Evolutionary conservation across 2,888 invertebrate genomes (phyloP).

Genomic region (Creontiades dilutus): DNA sequence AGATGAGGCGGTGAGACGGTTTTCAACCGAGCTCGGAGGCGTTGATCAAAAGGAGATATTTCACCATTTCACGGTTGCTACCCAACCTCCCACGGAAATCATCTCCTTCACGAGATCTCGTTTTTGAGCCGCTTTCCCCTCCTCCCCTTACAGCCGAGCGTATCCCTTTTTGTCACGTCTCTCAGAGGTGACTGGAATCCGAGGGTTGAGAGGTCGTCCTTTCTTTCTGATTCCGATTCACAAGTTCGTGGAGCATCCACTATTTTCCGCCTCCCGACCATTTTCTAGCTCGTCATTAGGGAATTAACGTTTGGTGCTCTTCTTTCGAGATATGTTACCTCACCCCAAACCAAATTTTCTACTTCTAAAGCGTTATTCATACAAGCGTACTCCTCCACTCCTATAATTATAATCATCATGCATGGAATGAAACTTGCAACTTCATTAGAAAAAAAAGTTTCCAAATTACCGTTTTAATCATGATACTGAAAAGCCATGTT

Average conservation of each 20-base stretch:
- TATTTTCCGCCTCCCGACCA: not conserved
- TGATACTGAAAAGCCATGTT: too few species aligned
- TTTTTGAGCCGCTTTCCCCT: not conserved
- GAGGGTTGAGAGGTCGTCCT: not conserved
- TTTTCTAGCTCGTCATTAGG: not conserved
- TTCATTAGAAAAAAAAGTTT: too few species aligned
- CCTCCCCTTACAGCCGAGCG: not conserved
- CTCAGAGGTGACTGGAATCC: not conserved
- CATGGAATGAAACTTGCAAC: too few species aligned
- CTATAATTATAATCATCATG: too few species aligned
- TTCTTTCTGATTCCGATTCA: not conserved
- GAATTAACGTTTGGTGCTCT: not conserved
- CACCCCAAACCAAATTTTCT: too few species aligned
- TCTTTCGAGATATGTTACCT: too few species aligned
- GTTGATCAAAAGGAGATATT: constrained; percentile 20
- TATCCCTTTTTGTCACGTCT: not conserved
- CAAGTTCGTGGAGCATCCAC: not conserved
- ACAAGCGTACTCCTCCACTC: too few species aligned
- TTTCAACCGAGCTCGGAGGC: not conserved
- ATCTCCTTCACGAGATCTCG: not conserved
- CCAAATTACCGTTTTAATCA: too few species aligned
- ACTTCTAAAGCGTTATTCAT: too few species aligned
- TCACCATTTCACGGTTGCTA: not conserved
- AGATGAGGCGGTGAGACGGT: not conserved
- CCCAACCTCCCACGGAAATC: not conserved